These are phyloP conservation scores for Spodoptera littoralis DNA, from an alignment of 2,888 invertebrate genomes.

Conservation along the genomic window DNA sequence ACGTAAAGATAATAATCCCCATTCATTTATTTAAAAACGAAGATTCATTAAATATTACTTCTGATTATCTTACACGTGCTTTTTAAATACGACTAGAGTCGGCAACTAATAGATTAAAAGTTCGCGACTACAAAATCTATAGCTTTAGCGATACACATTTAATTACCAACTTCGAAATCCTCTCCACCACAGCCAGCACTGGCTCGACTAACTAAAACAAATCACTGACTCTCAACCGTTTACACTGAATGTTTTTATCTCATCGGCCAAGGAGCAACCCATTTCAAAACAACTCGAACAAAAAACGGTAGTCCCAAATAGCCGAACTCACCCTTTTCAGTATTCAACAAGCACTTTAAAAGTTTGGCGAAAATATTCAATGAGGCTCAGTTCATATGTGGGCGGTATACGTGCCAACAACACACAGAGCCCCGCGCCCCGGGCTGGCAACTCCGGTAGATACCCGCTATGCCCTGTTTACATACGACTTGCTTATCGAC, in stretches of 20 bases:
- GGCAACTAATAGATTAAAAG: too few relatives aligned
- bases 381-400: conserved; percentile 61
- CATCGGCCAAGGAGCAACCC: conserved; percentile 36
- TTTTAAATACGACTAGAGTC: too few relatives aligned
- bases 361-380: conserved; percentile 71
- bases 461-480: conserved; percentile 27
- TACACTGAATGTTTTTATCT: conserved; percentile 48
- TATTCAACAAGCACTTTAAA: conserved; percentile 69
- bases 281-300: conserved; percentile 44
- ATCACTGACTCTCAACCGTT: conserved; percentile 31
- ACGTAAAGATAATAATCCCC: too few relatives aligned
- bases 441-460: conserved; percentile 14
- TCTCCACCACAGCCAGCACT: conserved; percentile 12
- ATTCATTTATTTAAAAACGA: too few relatives aligned
- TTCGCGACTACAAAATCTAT: too few relatives aligned
- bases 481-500: conserved; percentile 33
- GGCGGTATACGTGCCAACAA: conserved; percentile 59
- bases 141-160: not conserved
- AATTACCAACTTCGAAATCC: conserved; percentile 2
- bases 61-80: too few relatives aligned
- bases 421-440: conserved; percentile 17
- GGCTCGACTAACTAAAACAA: conserved; percentile 29
- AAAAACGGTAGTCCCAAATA: conserved; percentile 48
- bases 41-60: too few relatives aligned
- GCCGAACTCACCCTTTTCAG: conserved; percentile 61